These are phyloP conservation scores for Tauraco hartlaubi DNA, from an alignment of 2,797 vertebrate species.

Conservation along the genomic window DNA sequence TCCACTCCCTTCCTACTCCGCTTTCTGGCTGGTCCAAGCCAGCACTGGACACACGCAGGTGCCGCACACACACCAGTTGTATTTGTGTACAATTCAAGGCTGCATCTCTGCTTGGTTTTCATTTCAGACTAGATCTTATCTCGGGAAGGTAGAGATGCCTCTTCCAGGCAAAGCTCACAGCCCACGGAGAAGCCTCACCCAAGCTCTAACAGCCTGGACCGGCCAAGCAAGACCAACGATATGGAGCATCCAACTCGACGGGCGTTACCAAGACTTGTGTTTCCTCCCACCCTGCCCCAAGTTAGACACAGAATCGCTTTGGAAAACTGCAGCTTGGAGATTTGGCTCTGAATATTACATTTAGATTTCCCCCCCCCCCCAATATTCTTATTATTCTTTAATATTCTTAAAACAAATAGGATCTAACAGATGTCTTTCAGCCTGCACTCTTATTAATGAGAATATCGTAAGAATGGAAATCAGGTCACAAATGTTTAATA, in stretches of 20 bases:
- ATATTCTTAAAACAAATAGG: conserved; percentile 66
- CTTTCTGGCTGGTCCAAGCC: background rate
- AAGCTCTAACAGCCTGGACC: background rate
- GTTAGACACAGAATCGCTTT: background rate
- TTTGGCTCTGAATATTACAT: background rate
- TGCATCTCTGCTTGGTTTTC: background rate
- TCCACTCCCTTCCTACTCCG: background rate
- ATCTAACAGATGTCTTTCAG: conserved; percentile 72
- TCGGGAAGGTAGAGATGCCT: background rate
- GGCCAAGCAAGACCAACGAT: background rate
- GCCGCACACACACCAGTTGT: accelerated
- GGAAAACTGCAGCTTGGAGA: background rate
- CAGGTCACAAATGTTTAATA: conserved; percentile 68
- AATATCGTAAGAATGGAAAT: conserved; percentile 67
- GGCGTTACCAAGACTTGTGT: background rate
- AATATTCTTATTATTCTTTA: conserved; percentile 56
- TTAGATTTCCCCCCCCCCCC: background rate
- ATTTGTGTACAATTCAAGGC: no score
- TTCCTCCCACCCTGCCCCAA: background rate
- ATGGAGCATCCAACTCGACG: accelerated
- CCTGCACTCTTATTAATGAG: conserved; percentile 63
- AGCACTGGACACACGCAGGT: accelerated
- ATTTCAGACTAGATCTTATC: background rate
- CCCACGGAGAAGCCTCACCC: background rate
- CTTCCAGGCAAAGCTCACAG: background rate